Evolutionary conservation across 2,113 vertebrate genomes (phyloP), one percentile per base, ranked within the genome.

Genomic region (Maylandia zebra): DNA sequence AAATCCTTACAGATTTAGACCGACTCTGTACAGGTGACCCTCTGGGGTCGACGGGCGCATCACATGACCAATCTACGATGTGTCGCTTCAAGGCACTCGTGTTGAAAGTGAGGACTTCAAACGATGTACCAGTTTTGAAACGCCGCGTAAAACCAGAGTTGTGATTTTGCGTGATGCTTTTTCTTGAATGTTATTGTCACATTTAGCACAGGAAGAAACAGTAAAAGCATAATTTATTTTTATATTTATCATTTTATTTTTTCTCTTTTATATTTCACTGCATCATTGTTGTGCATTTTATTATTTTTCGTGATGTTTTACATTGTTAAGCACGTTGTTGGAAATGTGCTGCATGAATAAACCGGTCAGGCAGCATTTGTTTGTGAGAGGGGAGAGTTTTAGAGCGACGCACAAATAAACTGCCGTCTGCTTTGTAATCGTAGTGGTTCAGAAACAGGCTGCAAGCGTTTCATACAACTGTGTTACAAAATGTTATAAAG

Each of bases 281-380:
- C 10, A 36, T 38, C 61, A 12, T 36, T 66, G 17, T 64, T 36
- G 32, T 66, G 34, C 3, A 5, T n/a, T 66, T 12, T n/a, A 38
- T 36, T n/a, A 8, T n/a, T 13, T 66, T 38, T n/a, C 0, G 2
- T 38, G 19, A 8, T 0, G 30, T 12, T 66, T 1, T 0, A 38
- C 34, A 2, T 38, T 66, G 19, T 66, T 38, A 2, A n/a, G 32
- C 32, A 66, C 0, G 34, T 66, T 66, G 61, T 66, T 66, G 61
- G 17, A 66, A 38, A 66, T 2, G 61, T 2, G 34, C 34, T 38
- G 3, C 19, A 1, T n/a, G 19, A 66, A n/a, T n/a, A 36, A 66
- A 66, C 6, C 10, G 0, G 16, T 64, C 16, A 34, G 17, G 53
- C 6, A 56, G n/a, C 55, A 5, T 27, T 56, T 14, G 22, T 10